Evolutionary conservation across 2,113 vertebrate genomes (phyloP).

Genomic region (Paratilapia polleni): DNA sequence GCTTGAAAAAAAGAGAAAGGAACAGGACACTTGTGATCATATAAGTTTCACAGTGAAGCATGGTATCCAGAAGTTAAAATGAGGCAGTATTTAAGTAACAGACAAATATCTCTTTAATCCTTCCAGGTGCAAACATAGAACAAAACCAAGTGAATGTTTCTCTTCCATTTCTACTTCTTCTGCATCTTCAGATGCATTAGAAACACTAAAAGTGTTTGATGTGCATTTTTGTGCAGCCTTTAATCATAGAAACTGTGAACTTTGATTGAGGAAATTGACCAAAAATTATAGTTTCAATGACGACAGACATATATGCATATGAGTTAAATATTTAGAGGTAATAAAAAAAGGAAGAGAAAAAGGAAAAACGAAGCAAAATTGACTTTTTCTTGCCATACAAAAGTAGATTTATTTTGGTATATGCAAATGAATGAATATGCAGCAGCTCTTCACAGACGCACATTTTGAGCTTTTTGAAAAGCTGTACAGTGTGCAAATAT

Average conservation of each 20-base stretch:
- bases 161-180: not conserved
- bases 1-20: constrained; percentile 63
- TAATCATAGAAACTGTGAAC: too few relatives aligned
- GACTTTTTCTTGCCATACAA: not conserved
- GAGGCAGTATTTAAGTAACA: not conserved
- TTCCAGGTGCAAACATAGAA: constrained; percentile 23
- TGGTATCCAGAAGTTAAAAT: not conserved
- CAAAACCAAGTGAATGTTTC: fast-evolving
- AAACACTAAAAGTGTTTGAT: not conserved
- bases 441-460: not conserved
- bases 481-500: constrained; percentile 3
- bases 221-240: too few relatives aligned
- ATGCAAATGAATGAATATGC: not conserved
- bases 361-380: not conserved
- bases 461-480: constrained; percentile 14
- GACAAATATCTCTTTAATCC: constrained; percentile 52
- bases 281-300: too few relatives aligned
- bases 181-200: not conserved
- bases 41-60: not conserved
- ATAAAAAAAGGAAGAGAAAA: not conserved
- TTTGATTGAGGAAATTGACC: not conserved
- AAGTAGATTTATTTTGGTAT: not conserved
- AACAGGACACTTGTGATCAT: constrained; percentile 28
- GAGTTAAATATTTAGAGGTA: not conserved
- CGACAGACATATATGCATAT: too few relatives aligned